Conservation (phyloP, 2,797 vertebrate species). For the Diplodus puntazzo region DNA sequence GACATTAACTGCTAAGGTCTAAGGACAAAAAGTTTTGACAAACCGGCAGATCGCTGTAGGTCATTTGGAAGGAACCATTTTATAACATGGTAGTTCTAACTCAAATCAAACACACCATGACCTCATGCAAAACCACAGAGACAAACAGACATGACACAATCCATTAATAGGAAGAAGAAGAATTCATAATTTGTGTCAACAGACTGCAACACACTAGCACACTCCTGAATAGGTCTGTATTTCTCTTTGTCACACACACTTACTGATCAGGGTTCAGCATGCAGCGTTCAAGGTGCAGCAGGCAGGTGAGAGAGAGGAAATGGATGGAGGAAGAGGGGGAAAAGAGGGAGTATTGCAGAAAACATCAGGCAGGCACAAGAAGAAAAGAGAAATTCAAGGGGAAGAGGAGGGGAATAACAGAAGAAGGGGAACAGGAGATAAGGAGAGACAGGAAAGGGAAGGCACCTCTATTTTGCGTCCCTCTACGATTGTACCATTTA, state of each 20-base stretch:
- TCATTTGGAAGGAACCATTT: background rate
- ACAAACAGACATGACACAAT: conserved; percentile 30
- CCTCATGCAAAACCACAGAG: conserved; percentile 48
- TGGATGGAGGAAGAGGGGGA: conserved; percentile 42
- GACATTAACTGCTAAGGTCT: background rate
- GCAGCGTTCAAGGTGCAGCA: conserved; percentile 78
- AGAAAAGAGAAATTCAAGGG: conserved; percentile 43
- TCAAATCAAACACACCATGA: conserved; percentile 14
- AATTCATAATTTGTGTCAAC: conserved; percentile 14
- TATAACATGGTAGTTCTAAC: background rate
- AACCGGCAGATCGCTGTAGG: background rate
- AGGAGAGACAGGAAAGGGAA: conserved; percentile 50
- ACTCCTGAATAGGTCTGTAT: conserved; percentile 35
- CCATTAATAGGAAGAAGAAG: conserved; percentile 18
- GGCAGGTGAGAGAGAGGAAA: conserved; percentile 67
- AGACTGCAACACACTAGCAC: conserved; percentile 40
- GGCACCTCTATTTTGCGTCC: conserved; percentile 98
- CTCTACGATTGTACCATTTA: conserved; percentile 99
- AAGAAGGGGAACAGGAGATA: conserved; percentile 34
- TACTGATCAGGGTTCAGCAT: conserved; percentile 76
- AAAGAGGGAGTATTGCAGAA: conserved; percentile 56
- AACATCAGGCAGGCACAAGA: conserved; percentile 56
- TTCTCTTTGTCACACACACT: conserved; percentile 65
- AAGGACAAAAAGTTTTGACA: background rate
- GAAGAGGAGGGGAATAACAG: conserved; percentile 16